Evolutionary conservation across 2,113 vertebrate genomes (phyloP), one percentile per base, ranked within the genome.

Genomic region (Eubucco bourcierii): DNA sequence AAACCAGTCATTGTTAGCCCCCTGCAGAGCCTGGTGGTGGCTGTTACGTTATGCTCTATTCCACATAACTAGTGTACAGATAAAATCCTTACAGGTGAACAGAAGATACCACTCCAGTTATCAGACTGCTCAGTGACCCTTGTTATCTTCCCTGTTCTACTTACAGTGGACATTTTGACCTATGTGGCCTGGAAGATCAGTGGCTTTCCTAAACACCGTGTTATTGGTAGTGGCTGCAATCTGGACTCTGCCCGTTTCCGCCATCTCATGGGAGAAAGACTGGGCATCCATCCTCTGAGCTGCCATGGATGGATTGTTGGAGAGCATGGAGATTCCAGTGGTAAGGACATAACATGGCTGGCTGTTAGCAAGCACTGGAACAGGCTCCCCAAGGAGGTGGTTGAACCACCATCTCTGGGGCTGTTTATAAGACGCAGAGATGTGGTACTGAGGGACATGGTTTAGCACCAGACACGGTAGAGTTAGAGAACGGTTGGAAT

Each of bases 131-230:
- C 4, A 58, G 27, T 15, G 29, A 17, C 39, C 20, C 20, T 80
- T 88, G 9, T 12, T 64, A 6, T 34, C 33, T 6, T 87, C 34
- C 27, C 47, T 87, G n/a, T 90, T 96, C 71, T 90, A 18, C 91
- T 71, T 37, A 12, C 84, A 99, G 99, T 99, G 96, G 99, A 99
- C 95, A 98, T 99, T 97, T 93, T 99, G 97, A 99, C 99, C 93
- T 99, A 99, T 0, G 99, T 99, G 97, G 98, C 99, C 72, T 99
- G 99, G 99, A 99, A 99, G 96, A 98, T 99, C 96, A 99, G 99
- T 15, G 99, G 99, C 29, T 98, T 99, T 97, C 99, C 99, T 76
- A 98, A 98, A 84, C 97, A 99, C 96, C 98, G 99, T 6, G 98
- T 99, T 64, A 98, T 99, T 15, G 99, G 99, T 65, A 99, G 99